These are phyloP conservation scores for Netelia melanura DNA, from an alignment of 2,888 invertebrate genomes.

Conservation along the genomic window DNA sequence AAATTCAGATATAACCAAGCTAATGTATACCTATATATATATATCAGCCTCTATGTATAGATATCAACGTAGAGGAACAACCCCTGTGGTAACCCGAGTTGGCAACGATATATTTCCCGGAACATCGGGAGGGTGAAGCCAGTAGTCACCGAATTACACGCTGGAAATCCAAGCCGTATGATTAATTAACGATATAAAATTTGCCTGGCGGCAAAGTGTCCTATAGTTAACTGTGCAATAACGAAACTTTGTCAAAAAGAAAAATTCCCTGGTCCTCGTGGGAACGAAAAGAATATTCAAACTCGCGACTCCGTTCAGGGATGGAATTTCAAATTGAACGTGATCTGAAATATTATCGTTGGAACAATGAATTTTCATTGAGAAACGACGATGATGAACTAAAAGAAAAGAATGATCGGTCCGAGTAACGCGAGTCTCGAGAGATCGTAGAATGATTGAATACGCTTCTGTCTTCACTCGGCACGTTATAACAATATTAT, in stretches of 20 bases:
- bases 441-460: neutral
- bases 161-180: neutral
- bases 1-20: neutral
- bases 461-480: neutral
- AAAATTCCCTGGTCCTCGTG: neutral
- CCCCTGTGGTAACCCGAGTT: slow-evolving; percentile 8
- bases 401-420: neutral
- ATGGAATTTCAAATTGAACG: neutral
- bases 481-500: neutral
- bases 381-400: neutral
- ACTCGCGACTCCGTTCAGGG: neutral
- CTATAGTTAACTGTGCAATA: neutral
- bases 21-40: neutral
- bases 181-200: slow-evolving; percentile 8
- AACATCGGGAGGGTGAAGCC: neutral
- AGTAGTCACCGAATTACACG: slow-evolving; percentile 17
- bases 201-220: neutral
- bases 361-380: neutral
- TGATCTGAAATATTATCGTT: neutral
- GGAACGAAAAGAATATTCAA: neutral
- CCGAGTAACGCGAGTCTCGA: neutral
- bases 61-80: neutral
- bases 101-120: slow-evolving; percentile 35
- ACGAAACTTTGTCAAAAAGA: neutral
- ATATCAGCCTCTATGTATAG: neutral